Conservation (phyloP, 2,888 invertebrate species). For the Falcaria lacertinaria region DNA sequence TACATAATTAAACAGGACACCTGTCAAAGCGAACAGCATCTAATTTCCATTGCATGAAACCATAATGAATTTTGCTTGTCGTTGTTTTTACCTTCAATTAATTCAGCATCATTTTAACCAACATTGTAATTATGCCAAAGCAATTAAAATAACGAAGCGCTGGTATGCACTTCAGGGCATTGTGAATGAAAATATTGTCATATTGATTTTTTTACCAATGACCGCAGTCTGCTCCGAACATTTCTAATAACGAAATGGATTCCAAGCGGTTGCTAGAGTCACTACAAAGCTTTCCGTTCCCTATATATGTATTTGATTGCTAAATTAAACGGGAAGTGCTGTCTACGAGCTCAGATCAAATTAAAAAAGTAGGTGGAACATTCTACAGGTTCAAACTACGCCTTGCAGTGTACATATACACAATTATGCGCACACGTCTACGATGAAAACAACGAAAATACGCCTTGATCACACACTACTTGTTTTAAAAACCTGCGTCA, state of each 20-base stretch:
- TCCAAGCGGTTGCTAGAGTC: slow-evolving; percentile 11
- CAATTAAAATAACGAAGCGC: not conserved
- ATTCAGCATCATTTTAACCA: not conserved
- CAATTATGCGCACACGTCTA: too few species aligned
- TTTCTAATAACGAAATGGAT: slow-evolving; percentile 27
- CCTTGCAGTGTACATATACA: too few species aligned
- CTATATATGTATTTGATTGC: too few species aligned
- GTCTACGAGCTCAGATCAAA: too few species aligned
- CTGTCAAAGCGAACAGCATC: not conserved
- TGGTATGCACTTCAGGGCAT: not conserved
- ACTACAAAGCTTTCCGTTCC: too few species aligned
- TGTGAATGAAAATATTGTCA: slow-evolving; percentile 16
- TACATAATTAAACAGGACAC: not conserved
- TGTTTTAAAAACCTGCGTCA: too few species aligned
- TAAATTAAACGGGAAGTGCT: too few species aligned
- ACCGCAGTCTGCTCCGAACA: slow-evolving; percentile 14
- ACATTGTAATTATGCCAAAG: not conserved
- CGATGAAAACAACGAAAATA: too few species aligned
- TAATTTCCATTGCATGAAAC: not conserved
- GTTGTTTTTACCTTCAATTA: slow-evolving; percentile 16
- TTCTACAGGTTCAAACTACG: too few species aligned
- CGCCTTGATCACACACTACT: too few species aligned
- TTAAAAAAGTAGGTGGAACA: too few species aligned
- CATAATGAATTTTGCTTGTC: slow-evolving; percentile 3
- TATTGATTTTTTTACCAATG: slow-evolving; percentile 10